Base-by-base conservation (phyloP, 2,888 invertebrate genomes). In the Timema podura region DNA sequence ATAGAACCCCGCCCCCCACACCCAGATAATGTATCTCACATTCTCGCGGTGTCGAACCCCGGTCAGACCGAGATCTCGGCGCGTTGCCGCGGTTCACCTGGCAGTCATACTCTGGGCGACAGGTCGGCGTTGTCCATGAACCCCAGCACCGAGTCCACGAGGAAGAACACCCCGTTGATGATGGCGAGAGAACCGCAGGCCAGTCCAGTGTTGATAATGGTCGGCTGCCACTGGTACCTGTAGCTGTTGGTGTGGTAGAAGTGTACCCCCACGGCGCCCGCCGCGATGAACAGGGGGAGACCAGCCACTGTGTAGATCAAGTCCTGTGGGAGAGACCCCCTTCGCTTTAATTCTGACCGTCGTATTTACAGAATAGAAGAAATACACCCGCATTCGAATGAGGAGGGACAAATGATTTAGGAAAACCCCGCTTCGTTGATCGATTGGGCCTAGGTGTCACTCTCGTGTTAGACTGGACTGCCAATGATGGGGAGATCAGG, bases 121-220 rank as follows among this genome's bases (percentile, higher is more conserved):
- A 61, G 30, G 59, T 71, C 70, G 10, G 67, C 51, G 11, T 68
- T 69, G 48, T 70, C 66, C 68, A 48, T 85, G 76, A 87, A 85
- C 0, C 87, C 88, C 68, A 88, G 79, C 77, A 87, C 83, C 48
- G 88, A 85, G 77, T 90, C 90, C 9, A 84, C 77, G 61, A 86
- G 82, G 78, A 89, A 89, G 13, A 88, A 83, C 0, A 82, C 79
- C 0, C 85, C 86, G 76, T 88, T 85, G 68, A 88, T 77, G 72
- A 88, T 84, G 10, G 89, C 84, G 76, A 89, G 87, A 48, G 89
- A 84, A 44, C 87, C 86, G 1, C 88, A 87, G 2, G 87, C 84
- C 72, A 88, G 85, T 76, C 90, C 82, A 80, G 90, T 86, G 66
- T n/a, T 45, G 57, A 54, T 45, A 47, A 48, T 67, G 49, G 44